Conservation (phyloP, 2,888 invertebrate genomes). For the Polydrusus pterygomalis region DNA sequence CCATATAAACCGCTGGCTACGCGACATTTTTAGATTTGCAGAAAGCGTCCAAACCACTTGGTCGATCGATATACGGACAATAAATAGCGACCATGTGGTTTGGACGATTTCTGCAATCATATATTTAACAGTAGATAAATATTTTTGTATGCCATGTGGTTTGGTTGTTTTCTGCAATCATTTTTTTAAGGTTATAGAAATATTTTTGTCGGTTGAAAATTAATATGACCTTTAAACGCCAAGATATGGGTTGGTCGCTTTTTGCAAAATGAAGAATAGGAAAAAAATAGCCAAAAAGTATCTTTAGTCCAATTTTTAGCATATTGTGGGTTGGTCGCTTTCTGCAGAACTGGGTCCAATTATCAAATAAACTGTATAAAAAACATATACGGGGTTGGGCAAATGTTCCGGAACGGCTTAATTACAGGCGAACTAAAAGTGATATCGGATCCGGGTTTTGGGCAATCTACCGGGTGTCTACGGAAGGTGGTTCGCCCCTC, state of each 20-base stretch:
- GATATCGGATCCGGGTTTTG: too few relatives aligned
- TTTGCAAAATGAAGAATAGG: conserved; percentile 36
- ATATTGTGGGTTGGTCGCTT: conserved; percentile 40
- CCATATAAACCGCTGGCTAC: not conserved
- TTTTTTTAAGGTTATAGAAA: conserved; percentile 12
- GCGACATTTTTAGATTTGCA: conserved; percentile 22
- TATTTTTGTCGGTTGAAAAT: conserved; percentile 2
- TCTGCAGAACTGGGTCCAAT: conserved; percentile 17
- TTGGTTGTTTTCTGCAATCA: conserved; percentile 26
- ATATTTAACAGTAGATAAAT: conserved; percentile 1
- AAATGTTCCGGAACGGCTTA: too few relatives aligned
- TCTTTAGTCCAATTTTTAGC: conserved; percentile 11
- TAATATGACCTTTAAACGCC: conserved; percentile 19
- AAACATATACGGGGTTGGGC: too few relatives aligned
- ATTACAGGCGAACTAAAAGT: too few relatives aligned
- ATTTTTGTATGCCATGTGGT: conserved; percentile 31
- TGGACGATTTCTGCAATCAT: conserved; percentile 33
- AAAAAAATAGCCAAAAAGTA: conserved; percentile 14
- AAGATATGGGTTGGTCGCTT: conserved; percentile 35
- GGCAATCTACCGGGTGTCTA: too few relatives aligned
- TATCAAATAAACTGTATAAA: too few relatives aligned
- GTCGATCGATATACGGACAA: conserved; percentile 28
- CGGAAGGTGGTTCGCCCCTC: too few relatives aligned
- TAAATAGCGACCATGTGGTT: conserved; percentile 29
- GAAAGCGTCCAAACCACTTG: conserved; percentile 39